Base-by-base conservation (phyloP, 2,888 invertebrate genomes). In the Leptinotarsa tumamoca region DNA sequence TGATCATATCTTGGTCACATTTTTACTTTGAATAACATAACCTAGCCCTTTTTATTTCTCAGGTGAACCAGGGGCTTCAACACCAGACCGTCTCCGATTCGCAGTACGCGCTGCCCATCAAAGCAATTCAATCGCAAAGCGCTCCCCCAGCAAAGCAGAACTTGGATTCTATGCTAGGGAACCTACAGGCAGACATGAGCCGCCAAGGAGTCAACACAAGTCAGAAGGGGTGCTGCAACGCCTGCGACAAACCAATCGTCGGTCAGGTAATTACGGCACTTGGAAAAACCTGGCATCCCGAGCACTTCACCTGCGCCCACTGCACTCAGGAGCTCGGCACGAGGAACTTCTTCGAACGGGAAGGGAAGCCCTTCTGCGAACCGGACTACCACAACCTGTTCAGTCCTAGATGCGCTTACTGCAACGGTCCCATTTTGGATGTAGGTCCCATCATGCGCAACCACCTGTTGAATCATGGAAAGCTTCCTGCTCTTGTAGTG, bases 211-310 rank as follows among this genome's bases (percentile, higher is more conserved):
- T 99, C 80, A 98, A 95, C 89, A 98, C 98, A 80, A 97, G 98
- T 85, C 98, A 99, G 89, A 99, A 99, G 91, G 99, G 99, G 86
- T 98, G 98, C 91, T 99, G 99, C 94, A 97, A 93, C 88, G 98
- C 98, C 83, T 99, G 99, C 91, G 96, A 97, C 89, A 99, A 99
- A 87, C 98, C 99, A 81, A 99, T 99, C 89, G 98, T 99, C 78
- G 99, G 99, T 84, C 98, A 98, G 94, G 95, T 98, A 83, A 96
- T 97, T 88, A 99, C 98, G 79, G 99, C 99, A 23, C 89, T 99
- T 88, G 99, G 98, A 73, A 96, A 97, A 89, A 98, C 98, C 80
- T 99, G 98, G 98, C 99, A 99, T 89, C 98, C 98, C 67, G 99
- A 99, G 90, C 99, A 99, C 90, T 99, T 99, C 90, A 96, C 95